Evolutionary conservation across 2,797 vertebrate genomes (phyloP), one percentile per base, ranked within the genome.

Genomic region (Centropyge bicolor): DNA sequence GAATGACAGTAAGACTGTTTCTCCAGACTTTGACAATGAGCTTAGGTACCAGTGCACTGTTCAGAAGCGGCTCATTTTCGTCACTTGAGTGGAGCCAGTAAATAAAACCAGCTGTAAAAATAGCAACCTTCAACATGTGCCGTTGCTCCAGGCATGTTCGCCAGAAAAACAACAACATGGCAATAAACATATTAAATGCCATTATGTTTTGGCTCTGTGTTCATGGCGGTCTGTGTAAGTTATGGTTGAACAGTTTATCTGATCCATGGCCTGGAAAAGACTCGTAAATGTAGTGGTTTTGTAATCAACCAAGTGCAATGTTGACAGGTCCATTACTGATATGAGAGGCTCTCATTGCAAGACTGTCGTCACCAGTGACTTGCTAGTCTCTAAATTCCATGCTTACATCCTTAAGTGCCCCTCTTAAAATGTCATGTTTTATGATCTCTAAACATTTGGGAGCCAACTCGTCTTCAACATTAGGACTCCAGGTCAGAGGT

Each of bases 101-200:
- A 91, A 91, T 85, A 91, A 83, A 89, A 89, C 88, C 85, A 89
- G 86, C 86, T 92, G 88, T 59, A 76, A 82, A 90, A 84, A 87
- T 59, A 83, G 68, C 73, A 54, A 41, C 57, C 16, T 35, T 63
- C 63, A 81, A 67, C 74, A 78, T 7, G 22, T 48, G 20, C 70
- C 66, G 81, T 83, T 88, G 79, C 70, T 82, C 80, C n/a, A 66
- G 67, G 31, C 17, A 6, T 12, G 38, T 86, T 38, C 79, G 59
- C 74, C 83, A 89, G 70, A 74, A 61, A 78, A 89, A 83, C 81
- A 82, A 83, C 81, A 82, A 66, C 67, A 59, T 22, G 46, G 68
- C 68, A 81, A 87, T 86, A 84, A 92, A 89, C 76, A 76, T 77
- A 77, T 89, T 74, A 87, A 76, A 88, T 70, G 43, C 67, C 46